Percentiles rank a stretch among this genome's conserved stretches.
These are phyloP conservation scores for Carabus problematicus DNA, from an alignment of 2,888 invertebrate genomes.

Conservation along the genomic window DNA sequence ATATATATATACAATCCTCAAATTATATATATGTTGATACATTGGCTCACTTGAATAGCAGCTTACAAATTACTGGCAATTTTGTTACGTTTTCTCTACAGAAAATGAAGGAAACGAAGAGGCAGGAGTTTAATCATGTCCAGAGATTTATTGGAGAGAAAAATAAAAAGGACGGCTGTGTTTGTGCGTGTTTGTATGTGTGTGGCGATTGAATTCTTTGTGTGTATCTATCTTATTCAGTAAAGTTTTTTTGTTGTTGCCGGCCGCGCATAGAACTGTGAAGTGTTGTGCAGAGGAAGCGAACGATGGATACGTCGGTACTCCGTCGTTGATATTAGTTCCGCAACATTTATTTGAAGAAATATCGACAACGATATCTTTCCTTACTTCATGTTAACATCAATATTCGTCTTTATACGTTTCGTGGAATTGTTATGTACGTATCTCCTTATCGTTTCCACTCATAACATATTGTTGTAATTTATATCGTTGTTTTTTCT, in stretches of 20 bases:
- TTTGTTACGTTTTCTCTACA: slow-evolving; percentile 32
- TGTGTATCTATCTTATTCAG: slow-evolving; percentile 33
- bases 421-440: not conserved
- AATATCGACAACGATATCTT: slow-evolving; percentile 13
- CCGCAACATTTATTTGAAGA: slow-evolving; percentile 24
- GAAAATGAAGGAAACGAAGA: not conserved
- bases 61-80: slow-evolving; percentile 44
- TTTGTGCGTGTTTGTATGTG: no score
- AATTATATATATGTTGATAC: slow-evolving; percentile 5
- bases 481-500: slow-evolving; percentile 10
- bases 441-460: not conserved
- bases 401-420: slow-evolving; percentile 8
- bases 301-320: not conserved
- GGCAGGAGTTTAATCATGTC: slow-evolving; percentile 34
- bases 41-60: slow-evolving; percentile 29
- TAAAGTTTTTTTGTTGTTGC: slow-evolving; percentile 12
- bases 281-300: slow-evolving; percentile 6
- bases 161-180: slow-evolving; percentile 30
- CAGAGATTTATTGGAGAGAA: slow-evolving; percentile 33
- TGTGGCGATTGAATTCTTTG: slow-evolving; percentile 35
- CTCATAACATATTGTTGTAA: slow-evolving; percentile 9
- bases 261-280: slow-evolving; percentile 8
- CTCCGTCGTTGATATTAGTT: slow-evolving; percentile 1
- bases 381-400: slow-evolving; percentile 14
- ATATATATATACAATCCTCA: not conserved